Conservation (phyloP, 2,888 invertebrate species). For the Gryllus longicercus region DNA sequence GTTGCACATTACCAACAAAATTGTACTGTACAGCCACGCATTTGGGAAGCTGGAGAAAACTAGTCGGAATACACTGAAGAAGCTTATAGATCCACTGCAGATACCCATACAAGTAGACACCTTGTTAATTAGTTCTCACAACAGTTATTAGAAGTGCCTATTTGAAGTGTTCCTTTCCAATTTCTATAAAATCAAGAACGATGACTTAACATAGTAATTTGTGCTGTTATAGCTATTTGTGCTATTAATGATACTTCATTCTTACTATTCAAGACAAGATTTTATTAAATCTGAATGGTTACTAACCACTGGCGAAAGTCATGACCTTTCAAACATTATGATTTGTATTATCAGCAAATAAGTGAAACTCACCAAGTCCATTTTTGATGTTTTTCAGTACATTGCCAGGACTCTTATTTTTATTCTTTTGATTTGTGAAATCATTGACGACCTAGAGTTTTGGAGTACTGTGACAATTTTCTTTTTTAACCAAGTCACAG, state of each 20-base stretch:
- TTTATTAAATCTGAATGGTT: too few species aligned
- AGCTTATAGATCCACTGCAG: conserved; percentile 1
- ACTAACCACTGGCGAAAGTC: too few species aligned
- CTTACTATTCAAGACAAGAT: too few species aligned
- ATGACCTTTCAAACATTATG: too few species aligned
- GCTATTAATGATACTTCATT: not conserved
- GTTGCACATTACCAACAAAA: not conserved
- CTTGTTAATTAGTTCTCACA: not conserved
- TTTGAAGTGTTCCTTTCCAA: not conserved
- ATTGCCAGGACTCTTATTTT: too few species aligned
- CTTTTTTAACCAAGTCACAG: too few species aligned
- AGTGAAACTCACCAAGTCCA: too few species aligned
- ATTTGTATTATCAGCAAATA: too few species aligned
- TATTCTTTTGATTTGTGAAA: too few species aligned
- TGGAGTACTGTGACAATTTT: too few species aligned
- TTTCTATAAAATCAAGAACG: not conserved
- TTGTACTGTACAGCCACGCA: not conserved
- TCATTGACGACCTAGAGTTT: too few species aligned
- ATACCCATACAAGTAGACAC: not conserved
- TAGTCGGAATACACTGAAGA: not conserved
- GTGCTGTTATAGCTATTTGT: not conserved
- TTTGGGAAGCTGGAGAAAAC: not conserved
- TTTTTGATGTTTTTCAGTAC: too few species aligned
- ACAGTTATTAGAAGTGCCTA: not conserved
- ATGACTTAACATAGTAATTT: not conserved